Evolutionary conservation across 2,888 invertebrate species (phyloP).

Genomic region (Chirona hameri): DNA sequence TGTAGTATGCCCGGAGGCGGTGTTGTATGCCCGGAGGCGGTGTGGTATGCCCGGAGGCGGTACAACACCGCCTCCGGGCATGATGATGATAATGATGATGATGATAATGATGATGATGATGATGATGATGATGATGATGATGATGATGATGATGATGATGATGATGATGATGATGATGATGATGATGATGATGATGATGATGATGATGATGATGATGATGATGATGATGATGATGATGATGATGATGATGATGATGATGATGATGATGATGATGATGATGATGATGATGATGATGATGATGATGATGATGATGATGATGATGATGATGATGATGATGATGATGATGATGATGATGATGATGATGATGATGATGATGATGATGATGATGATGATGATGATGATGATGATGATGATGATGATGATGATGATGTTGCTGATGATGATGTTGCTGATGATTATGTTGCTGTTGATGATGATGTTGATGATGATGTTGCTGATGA

Average conservation of each 20-base stretch:
- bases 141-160: constrained; percentile 22
- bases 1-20: no score
- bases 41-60: no score
- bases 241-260: background rate
- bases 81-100: constrained; percentile 22
- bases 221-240: constrained; percentile 2
- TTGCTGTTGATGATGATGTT: no score
- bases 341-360: constrained; percentile 22
- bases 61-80: no score
- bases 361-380: constrained; percentile 22
- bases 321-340: constrained; percentile 22
- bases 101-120: constrained; percentile 22
- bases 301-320: constrained; percentile 22
- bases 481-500: no score
- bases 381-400: constrained; percentile 22
- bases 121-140: constrained; percentile 22
- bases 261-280: constrained; percentile 7
- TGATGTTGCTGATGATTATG: no score
- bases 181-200: constrained; percentile 2
- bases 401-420: no score
- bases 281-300: constrained; percentile 22
- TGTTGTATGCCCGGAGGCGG: no score
- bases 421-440: no score
- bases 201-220: background rate
- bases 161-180: constrained; percentile 22